phyloP scores from a whole-genome alignment of 2,888 invertebrate genomes.

The Orgyia antiqua region DNA sequence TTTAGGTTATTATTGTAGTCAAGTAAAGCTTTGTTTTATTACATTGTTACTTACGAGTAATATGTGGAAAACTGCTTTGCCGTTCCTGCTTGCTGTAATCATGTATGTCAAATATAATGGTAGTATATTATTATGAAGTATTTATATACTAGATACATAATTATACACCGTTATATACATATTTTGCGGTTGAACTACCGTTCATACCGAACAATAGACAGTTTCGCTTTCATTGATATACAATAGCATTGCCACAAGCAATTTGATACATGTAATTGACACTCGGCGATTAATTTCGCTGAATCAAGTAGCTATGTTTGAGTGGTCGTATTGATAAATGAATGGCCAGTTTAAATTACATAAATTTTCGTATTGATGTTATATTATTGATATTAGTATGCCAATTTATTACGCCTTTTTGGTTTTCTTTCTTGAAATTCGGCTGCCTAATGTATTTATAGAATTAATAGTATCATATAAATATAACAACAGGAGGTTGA shows the following conservation, averaged over 20 bases:
- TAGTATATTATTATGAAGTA: too few species aligned
- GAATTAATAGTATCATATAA: too few species aligned
- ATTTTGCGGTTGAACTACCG: constrained; percentile 33
- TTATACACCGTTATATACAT: constrained; percentile 15
- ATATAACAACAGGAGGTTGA: too few species aligned
- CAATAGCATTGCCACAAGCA: constrained; percentile 24
- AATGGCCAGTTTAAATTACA: constrained; percentile 18
- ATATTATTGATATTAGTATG: constrained; percentile 9
- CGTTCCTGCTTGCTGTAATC: too few species aligned
- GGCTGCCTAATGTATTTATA: too few species aligned
- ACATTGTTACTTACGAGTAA: too few species aligned
- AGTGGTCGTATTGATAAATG: constrained; percentile 14
- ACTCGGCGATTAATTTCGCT: constrained; percentile 21
- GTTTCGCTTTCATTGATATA: constrained; percentile 37
- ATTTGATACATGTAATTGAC: constrained; percentile 28
- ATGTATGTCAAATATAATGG: too few species aligned
- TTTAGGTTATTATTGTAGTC: too few species aligned
- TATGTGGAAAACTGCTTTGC: too few species aligned
- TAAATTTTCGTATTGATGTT: constrained; percentile 12
- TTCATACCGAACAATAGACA: constrained; percentile 29
- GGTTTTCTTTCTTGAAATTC: too few species aligned
- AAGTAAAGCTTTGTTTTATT: too few species aligned
- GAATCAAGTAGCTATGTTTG: constrained; percentile 17
- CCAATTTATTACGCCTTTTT: constrained; percentile 10
- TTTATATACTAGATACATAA: too few species aligned